phyloP scores from a whole-genome alignment of 2,888 invertebrate genomes.

The Calameuta idolon region DNA sequence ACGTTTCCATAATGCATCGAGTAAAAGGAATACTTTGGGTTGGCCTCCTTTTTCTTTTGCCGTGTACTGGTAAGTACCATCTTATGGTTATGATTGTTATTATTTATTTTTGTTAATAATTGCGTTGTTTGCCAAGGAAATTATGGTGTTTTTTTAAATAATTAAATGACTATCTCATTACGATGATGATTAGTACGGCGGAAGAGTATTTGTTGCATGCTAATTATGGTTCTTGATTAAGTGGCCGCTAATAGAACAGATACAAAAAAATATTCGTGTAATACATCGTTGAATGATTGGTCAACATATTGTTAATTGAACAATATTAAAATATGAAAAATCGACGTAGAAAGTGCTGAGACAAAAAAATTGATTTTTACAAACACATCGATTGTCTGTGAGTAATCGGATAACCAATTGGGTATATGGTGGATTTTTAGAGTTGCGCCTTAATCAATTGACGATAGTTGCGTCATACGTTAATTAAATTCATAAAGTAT shows the following conservation, averaged over 20 bases:
- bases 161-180: not conserved
- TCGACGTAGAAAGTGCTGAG: not conserved
- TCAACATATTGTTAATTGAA: not conserved
- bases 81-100: not conserved
- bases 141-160: not conserved
- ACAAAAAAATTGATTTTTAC: not conserved
- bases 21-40: not conserved
- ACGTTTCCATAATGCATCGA: not conserved
- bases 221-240: not conserved
- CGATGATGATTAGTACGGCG: not conserved
- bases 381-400: too few relatives aligned
- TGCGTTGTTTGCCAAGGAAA: not conserved
- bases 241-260: not conserved
- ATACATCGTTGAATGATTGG: not conserved
- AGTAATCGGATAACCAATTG: too few relatives aligned
- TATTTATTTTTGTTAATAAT: not conserved
- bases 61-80: not conserved
- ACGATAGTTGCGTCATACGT: not conserved
- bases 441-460: not conserved
- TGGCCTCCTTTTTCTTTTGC: not conserved
- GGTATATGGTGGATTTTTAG: too few relatives aligned
- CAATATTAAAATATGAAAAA: not conserved
- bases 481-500: not conserved
- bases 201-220: not conserved
- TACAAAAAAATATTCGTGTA: not conserved